Base-by-base conservation (phyloP, 1,140 invertebrate genomes). In the Panulirus ornatus region DNA sequence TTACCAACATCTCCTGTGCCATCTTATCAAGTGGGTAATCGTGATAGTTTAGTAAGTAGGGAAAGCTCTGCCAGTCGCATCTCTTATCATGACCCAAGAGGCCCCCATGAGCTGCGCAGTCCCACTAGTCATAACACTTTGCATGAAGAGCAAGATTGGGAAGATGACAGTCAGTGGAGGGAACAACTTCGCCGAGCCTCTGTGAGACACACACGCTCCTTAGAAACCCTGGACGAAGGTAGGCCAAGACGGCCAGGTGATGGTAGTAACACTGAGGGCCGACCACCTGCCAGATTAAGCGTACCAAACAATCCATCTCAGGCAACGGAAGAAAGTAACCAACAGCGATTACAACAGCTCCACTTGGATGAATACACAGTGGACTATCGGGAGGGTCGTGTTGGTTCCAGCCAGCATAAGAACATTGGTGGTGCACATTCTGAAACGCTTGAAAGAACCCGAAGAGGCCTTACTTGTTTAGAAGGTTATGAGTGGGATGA, bases 91-190 rank as follows among this genome's bases (percentile, higher is more conserved):
- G 90, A 90, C 36, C 40, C 88, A 42, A 47, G 58, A 30, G 58
- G 44, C 44, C 30, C 30, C 42, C 84, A 70, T 44, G 90, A 90
- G 36, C 40, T 51, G 19, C 42, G 42, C 3, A 89, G 71, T 83
- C 79, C 88, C 5, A 54, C 51, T 36, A 83, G 54, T 58, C 88
- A 89, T 30, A 81, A 75, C 51, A 81, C 51, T 40, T 44, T 85
- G 16, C 81, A 36, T 44, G 86, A 79, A 95, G 95, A 40, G 96
- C 96, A 91, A 96, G 96, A 97, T 38, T 97, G 97, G 97, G 97
- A 97, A 93, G 97, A 97, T 93, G 97, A 97, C 93, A 94, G 95
- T 8, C 94, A 97, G 0, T 97, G 97, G 97, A 94, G 96, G 81
- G 97, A 97, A 93, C 97, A 96, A 92, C 94, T 97, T 27, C 94